These are phyloP conservation scores for Sclerurus mexicanus DNA, from an alignment of 2,113 vertebrate species.

Conservation along the genomic window DNA sequence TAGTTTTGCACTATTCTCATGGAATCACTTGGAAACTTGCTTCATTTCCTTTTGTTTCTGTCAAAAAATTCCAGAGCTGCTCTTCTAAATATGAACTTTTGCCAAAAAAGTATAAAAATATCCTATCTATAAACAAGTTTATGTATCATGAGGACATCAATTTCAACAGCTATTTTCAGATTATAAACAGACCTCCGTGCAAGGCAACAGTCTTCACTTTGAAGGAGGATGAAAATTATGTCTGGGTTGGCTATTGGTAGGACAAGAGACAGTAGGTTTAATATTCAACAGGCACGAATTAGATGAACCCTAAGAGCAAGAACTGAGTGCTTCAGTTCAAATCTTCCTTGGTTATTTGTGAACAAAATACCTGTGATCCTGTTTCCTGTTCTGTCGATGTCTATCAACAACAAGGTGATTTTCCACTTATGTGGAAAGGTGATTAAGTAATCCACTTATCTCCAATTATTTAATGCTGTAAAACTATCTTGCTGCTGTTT, in stretches of 20 bases:
- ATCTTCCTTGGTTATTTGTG: not conserved
- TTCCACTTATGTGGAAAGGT: not conserved
- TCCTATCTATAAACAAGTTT: not conserved
- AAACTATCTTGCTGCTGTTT: conserved; percentile 3
- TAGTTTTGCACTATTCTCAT: not conserved
- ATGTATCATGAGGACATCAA: not conserved
- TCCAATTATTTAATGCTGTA: not conserved
- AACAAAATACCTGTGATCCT: not conserved
- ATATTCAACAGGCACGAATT: not conserved
- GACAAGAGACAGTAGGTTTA: not conserved
- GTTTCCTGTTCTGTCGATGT: not conserved
- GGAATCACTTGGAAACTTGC: not conserved
- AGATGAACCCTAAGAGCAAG: not conserved
- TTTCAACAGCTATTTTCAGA: not conserved
- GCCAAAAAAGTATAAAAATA: not conserved
- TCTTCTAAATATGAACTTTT: not conserved
- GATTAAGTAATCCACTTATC: conserved; percentile 7
- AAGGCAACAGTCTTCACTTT: not conserved
- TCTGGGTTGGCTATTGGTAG: not conserved
- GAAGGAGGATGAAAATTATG: not conserved
- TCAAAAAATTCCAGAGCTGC: not conserved
- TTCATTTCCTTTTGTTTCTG: not conserved
- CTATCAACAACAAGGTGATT: conserved; percentile 2
- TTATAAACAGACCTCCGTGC: not conserved
- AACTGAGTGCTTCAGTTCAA: not conserved